Conservation (phyloP, 2,797 vertebrate genomes). For the Alosa sapidissima region DNA sequence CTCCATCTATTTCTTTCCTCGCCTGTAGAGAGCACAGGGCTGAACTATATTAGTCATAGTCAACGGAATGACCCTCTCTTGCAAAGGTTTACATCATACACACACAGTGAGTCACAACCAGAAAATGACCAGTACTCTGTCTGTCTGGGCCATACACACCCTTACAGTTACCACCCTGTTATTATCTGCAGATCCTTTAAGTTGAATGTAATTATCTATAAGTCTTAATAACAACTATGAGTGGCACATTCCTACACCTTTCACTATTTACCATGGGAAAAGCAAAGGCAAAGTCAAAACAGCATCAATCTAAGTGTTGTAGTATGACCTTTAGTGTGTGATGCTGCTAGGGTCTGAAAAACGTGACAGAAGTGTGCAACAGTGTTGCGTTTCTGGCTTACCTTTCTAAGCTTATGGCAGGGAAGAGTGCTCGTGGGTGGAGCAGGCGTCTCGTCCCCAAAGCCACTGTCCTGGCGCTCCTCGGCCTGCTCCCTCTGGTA, state of each 20-base stretch:
- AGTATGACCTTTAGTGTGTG: background rate
- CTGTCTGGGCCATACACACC: background rate
- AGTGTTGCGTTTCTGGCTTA: background rate
- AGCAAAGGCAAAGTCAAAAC: background rate
- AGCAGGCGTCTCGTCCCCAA: constrained; percentile 57
- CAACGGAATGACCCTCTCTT: background rate
- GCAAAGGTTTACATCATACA: constrained; percentile 20
- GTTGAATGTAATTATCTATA: background rate
- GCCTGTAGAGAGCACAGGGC: background rate
- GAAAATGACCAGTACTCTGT: background rate
- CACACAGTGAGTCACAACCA: background rate
- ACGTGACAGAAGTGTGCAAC: background rate
- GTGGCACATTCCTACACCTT: background rate
- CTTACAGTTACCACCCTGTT: background rate
- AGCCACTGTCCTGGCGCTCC: constrained; percentile 74
- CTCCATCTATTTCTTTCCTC: background rate
- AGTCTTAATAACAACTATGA: background rate
- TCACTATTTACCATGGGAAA: too few relatives aligned
- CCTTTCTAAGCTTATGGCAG: background rate
- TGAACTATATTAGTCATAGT: background rate
- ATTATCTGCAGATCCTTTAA: background rate
- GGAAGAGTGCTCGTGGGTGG: background rate
- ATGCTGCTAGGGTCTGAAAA: background rate
- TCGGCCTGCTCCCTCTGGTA: constrained; percentile 64
- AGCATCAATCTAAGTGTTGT: background rate